Evolutionary conservation across 1,140 invertebrate species (phyloP).

Genomic region (Procambarus virginalis): DNA sequence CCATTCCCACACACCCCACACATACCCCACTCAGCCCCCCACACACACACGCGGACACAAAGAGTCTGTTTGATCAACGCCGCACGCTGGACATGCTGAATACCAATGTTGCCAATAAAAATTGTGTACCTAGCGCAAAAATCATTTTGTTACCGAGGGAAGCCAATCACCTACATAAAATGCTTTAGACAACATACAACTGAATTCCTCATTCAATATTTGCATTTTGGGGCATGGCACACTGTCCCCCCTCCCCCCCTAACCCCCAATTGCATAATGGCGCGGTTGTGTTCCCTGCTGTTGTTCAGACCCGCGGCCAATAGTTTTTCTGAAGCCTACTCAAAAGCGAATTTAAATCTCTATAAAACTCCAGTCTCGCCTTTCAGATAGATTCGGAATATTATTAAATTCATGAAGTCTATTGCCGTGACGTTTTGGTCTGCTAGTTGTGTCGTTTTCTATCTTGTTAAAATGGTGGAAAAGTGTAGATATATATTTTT

Average conservation of each 20-base stretch:
- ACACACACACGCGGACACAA: background rate
- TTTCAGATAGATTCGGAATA: no score
- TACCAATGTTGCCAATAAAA: background rate
- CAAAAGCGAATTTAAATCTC: background rate
- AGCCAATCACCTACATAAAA: slow-evolving; percentile 7
- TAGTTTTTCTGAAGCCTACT: background rate
- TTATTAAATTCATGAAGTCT: no score
- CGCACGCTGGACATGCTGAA: background rate
- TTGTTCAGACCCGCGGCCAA: background rate
- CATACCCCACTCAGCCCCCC: no score
- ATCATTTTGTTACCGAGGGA: slow-evolving; percentile 1
- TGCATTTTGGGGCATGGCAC: background rate
- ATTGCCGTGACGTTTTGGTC: no score
- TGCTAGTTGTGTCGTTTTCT: no score
- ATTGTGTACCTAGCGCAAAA: background rate
- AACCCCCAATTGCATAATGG: background rate
- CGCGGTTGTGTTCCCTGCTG: background rate
- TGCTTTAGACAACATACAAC: background rate
- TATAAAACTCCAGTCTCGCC: no score
- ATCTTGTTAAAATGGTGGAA: no score
- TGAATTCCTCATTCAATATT: slow-evolving; percentile 14
- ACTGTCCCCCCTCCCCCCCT: background rate
- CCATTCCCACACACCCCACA: no score
- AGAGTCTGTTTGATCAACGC: slow-evolving; percentile 4
- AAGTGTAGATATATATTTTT: no score